Evolutionary conservation across 2,888 invertebrate genomes (phyloP), one percentile per base, ranked within the genome.

Genomic region (Zhengitettix transpicula): DNA sequence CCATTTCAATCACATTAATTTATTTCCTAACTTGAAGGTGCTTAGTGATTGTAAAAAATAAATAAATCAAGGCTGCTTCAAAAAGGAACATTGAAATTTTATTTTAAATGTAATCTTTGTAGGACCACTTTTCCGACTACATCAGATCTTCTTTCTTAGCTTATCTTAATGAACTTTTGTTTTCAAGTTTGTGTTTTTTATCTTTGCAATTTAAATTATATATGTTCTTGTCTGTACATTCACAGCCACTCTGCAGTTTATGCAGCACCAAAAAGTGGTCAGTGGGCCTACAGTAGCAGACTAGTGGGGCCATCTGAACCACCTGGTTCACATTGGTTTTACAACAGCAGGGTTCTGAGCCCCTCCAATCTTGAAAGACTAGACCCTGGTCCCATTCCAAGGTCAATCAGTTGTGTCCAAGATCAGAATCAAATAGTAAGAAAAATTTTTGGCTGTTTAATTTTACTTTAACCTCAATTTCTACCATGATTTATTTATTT

Each of bases 211-310:
- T n/a, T n/a, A n/a, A n/a, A n/a, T n/a, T n/a, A n/a, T n/a, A 28
- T 28, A 28, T 28, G 28, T 28, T 7, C 28, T 5, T 28, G 28
- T 28, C 28, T 28, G 28, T 28, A 5, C 28, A 28, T 28, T 28
- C 2, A 28, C 28, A 75, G 71, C 64, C 76, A 76, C 65, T 71
- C 77, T 17, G 76, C 76, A 5, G 76, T 77, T 14, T 77, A 72
- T 65, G 73, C 75, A n/a, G 76, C 76, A 64, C 73, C 74, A 52
- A 75, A 75, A 66, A 73, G 73, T 57, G 73, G 72, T 59, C 71
- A 73, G 56, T 76, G 76, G 74, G 74, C 74, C n/a, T 76, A 77
- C 65, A 74, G 71, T 63, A 77, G 75, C 63, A 69, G 76, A 28
- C 64, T 75, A 17, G 71, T 75, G 17, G 69, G 64, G 28, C 65